Percentiles rank a stretch among this genome's conserved stretches.
phyloP scores from a whole-genome alignment of 1,140 invertebrate genomes.

The Ectropis grisescens region DNA sequence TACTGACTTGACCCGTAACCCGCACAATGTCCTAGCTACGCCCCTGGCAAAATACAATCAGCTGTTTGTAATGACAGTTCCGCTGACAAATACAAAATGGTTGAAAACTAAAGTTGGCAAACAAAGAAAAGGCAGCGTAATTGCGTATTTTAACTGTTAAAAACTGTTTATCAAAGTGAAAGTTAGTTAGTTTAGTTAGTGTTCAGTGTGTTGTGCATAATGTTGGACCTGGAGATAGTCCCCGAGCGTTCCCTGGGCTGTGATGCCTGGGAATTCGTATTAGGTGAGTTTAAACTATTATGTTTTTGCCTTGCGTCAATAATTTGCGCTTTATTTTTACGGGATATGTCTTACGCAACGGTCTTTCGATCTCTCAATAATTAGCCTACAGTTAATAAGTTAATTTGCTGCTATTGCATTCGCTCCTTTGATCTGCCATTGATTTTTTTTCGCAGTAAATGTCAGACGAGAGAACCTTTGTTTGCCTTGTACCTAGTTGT shows the following conservation, averaged over 20 bases:
- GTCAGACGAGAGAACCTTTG: constrained; percentile 42
- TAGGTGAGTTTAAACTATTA: constrained; percentile 78
- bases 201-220: constrained; percentile 68
- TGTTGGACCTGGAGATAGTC: constrained; percentile 96
- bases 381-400: no score
- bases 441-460: constrained; percentile 50
- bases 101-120: constrained; percentile 71
- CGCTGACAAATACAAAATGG: constrained; percentile 72
- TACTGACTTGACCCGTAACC: no score
- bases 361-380: constrained; percentile 27
- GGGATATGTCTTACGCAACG: constrained; percentile 57
- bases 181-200: constrained; percentile 58
- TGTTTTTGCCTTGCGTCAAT: constrained; percentile 64
- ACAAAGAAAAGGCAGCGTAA: constrained; percentile 67
- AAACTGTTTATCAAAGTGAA: constrained; percentile 57
- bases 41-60: constrained; percentile 66
- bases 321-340: constrained; percentile 66
- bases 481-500: constrained; percentile 39
- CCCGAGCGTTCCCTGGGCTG: constrained; percentile 95
- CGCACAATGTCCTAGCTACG: constrained; percentile 17
- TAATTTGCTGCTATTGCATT: no score
- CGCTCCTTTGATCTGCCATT: no score
- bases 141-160: constrained; percentile 45
- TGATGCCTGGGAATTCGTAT: constrained; percentile 97
- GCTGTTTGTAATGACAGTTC: constrained; percentile 72